Percentiles rank a stretch among this genome's conserved stretches.
Evolutionary conservation across 2,797 vertebrate species (phyloP).

Genomic region (Rhyacichthys aspro): DNA sequence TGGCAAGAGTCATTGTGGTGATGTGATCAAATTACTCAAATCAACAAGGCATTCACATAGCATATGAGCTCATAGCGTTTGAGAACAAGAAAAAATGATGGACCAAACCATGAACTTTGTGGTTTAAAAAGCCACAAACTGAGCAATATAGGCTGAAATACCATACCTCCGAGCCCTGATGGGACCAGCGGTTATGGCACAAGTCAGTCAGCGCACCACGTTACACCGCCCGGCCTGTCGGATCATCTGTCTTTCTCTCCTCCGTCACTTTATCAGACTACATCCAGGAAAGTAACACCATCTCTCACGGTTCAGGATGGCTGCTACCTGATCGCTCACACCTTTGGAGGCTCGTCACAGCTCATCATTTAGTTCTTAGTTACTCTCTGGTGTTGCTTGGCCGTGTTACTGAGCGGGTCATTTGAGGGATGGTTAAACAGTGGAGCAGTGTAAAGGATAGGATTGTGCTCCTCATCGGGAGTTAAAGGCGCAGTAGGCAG

Average conservation of each 20-base stretch:
- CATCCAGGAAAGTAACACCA: conserved; percentile 59
- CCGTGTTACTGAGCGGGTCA: conserved; percentile 30
- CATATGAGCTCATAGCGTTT: not conserved
- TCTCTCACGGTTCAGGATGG: conserved; percentile 47
- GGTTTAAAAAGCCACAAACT: not conserved
- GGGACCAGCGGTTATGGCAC: conserved; percentile 17
- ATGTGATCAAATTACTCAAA: not conserved
- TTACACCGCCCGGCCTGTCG: conserved; percentile 30
- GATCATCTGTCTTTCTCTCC: conserved; percentile 53
- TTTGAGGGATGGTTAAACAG: conserved; percentile 46
- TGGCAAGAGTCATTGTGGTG: not conserved
- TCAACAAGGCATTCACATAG: not conserved
- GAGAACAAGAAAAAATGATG: not conserved
- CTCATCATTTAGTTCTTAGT: conserved; percentile 48
- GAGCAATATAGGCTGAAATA: conserved; percentile 36
- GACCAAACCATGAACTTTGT: not conserved
- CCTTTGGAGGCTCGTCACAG: conserved; percentile 39
- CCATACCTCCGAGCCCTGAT: conserved; percentile 40
- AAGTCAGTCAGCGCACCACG: conserved; percentile 11
- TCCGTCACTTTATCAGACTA: conserved; percentile 42
- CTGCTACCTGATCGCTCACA: conserved; percentile 53
- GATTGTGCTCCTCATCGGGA: conserved; percentile 3
- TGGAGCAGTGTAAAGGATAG: not conserved
- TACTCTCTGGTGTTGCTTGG: conserved; percentile 38
- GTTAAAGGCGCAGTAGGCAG: not conserved